Evolutionary conservation across 2,888 invertebrate genomes (phyloP).

Genomic region (Antheraea assamensis): DNA sequence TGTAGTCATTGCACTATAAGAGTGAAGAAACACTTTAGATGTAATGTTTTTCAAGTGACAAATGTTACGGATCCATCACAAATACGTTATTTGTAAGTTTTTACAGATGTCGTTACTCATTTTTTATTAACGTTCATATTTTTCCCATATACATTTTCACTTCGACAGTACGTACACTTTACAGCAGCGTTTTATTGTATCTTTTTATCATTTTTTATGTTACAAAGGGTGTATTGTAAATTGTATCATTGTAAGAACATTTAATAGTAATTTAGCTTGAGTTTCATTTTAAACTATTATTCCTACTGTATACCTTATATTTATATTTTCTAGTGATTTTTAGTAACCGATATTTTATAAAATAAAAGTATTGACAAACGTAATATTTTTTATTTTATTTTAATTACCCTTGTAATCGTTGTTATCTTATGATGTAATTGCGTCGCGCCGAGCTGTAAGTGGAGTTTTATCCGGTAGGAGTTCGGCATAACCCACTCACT

Average conservation of each 20-base stretch:
- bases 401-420: background rate
- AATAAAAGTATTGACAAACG: background rate
- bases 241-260: background rate
- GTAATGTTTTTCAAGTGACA: background rate
- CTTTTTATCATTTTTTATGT: background rate
- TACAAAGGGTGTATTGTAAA: background rate
- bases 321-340: background rate
- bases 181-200: background rate
- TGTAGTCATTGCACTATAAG: no score
- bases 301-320: background rate
- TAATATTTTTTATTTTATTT: background rate
- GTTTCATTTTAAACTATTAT: background rate
- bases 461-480: no score
- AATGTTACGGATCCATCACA: no score
- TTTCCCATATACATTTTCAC: background rate
- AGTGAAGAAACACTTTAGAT: background rate
- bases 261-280: background rate
- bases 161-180: background rate
- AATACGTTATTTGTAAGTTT: no score
- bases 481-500: no score
- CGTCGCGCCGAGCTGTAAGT: no score
- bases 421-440: no score
- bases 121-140: background rate
- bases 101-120: no score
- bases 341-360: slow-evolving; percentile 1